Base-by-base conservation (phyloP, 2,797 vertebrate species). In the Microctenopoma stevenorrisi region DNA sequence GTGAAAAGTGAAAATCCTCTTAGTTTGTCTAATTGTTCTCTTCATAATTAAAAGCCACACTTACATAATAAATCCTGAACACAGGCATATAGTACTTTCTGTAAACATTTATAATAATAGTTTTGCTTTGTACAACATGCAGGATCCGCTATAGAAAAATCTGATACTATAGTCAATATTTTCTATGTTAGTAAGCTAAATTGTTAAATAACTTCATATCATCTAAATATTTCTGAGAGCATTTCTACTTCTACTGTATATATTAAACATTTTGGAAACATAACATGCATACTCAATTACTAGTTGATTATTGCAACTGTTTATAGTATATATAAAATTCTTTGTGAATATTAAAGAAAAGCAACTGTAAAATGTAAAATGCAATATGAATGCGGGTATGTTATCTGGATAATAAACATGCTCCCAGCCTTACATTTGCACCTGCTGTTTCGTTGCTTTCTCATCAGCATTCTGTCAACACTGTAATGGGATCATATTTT, bases 401-500 rank as follows among this genome's bases (percentile, higher is more conserved):
- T 35, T 18, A 53, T 60, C 46, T 38, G 28, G 7, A 62, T 40
- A 37, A 40, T 55, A 49, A 61, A 43, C 40, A 61, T 7, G 64
- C 33, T 63, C 51, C 47, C 53, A 64, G 50, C 7, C 4, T 37
- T 37, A 25, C 22, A 9, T 64, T 70, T 56, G 59, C 66, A 72
- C 70, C 53, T 70, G 53, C 35, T 44, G 22, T 30, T 56, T 72
- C 14, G 22, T 30, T 59, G 63, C 14, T 48, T 68, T 43, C 57
- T 71, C 51, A 35, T 68, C 49, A 59, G 38, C 53, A 67, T 58
- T 38, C 70, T 65, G 53, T 74, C 50, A 74, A 61, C 43, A n/a
- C 58, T 16, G 22, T 74, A 67, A 73, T 61, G 33, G 35, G 63
- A 46, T 71, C 57, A 78, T 59, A 68, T 76, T 80, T 79, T 80